Evolutionary conservation across 2,113 vertebrate genomes (phyloP).

Genomic region (Solea solea): DNA sequence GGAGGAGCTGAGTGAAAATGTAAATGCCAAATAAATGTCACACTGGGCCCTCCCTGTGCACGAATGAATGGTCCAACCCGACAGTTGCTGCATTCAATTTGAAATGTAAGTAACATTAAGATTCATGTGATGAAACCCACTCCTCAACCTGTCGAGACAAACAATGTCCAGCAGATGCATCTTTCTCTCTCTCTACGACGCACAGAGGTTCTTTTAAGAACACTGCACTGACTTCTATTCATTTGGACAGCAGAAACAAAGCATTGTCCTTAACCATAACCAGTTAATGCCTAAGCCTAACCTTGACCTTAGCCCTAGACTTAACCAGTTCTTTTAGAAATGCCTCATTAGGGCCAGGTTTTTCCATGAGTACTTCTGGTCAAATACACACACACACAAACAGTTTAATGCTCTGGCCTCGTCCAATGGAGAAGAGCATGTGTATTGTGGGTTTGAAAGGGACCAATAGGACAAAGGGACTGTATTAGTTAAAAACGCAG

Average conservation of each 20-base stretch:
- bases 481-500: conserved; percentile 63
- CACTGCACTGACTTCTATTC: too few species aligned
- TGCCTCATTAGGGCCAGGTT: too few species aligned
- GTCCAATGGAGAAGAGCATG: conserved; percentile 45
- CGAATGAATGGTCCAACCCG: conserved; percentile 5
- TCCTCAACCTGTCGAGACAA: conserved; percentile 1
- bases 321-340: too few species aligned
- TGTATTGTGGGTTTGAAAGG: conserved; percentile 50
- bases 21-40: background rate
- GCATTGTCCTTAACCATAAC: too few species aligned
- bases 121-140: conserved; percentile 36
- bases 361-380: too few species aligned
- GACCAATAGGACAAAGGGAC: conserved; percentile 62
- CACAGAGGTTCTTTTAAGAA: too few species aligned
- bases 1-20: background rate
- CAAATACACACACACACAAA: background rate
- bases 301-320: too few species aligned
- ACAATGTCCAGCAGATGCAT: conserved; percentile 61
- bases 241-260: too few species aligned
- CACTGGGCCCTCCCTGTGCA: too few species aligned
- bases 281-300: too few species aligned
- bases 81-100: conserved; percentile 48
- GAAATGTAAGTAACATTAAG: conserved; percentile 36
- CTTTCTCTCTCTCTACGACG: background rate
- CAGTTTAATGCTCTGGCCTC: conserved; percentile 30